These are phyloP conservation scores for Nephotettix cincticeps DNA, from an alignment of 1,140 invertebrate genomes.

Conservation along the genomic window DNA sequence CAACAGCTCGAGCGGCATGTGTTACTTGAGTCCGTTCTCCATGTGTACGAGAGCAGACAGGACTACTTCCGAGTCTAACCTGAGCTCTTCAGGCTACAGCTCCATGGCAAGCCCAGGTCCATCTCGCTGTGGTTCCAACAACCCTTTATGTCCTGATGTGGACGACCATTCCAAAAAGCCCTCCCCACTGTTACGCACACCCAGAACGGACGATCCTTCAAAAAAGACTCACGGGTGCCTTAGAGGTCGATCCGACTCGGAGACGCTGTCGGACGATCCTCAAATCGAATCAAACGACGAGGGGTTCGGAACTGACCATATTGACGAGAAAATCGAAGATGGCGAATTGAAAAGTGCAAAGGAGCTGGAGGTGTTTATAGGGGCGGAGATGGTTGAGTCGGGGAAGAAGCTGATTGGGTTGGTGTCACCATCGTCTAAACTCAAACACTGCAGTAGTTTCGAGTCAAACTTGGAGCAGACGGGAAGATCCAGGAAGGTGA, in stretches of 20 bases:
- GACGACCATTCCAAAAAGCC: slow-evolving; percentile 50
- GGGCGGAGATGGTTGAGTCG: slow-evolving; percentile 45
- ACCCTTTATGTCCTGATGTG: slow-evolving; percentile 69
- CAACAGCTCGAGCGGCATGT: slow-evolving; percentile 54
- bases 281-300: slow-evolving; percentile 60
- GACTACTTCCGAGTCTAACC: slow-evolving; percentile 74
- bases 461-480: slow-evolving; percentile 33
- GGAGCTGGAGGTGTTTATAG: slow-evolving; percentile 62
- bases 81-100: slow-evolving; percentile 79
- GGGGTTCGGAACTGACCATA: slow-evolving; percentile 51
- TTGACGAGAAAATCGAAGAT: slow-evolving; percentile 63
- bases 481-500: slow-evolving; percentile 27
- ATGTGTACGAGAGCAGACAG: slow-evolving; percentile 65
- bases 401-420: slow-evolving; percentile 42
- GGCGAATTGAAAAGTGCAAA: slow-evolving; percentile 62
- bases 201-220: slow-evolving; percentile 46
- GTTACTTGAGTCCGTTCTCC: slow-evolving; percentile 73
- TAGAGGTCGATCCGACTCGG: slow-evolving; percentile 62
- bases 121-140: slow-evolving; percentile 72
- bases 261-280: slow-evolving; percentile 65
- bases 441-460: slow-evolving; percentile 36
- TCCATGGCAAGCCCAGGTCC: slow-evolving; percentile 78
- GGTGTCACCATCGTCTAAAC: slow-evolving; percentile 18
- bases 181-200: slow-evolving; percentile 54
- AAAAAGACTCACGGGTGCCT: slow-evolving; percentile 42